Percentiles rank a stretch among this genome's conserved stretches.
Conservation (phyloP, 2,797 vertebrate genomes). For the Cyprinodon diabolis region DNA sequence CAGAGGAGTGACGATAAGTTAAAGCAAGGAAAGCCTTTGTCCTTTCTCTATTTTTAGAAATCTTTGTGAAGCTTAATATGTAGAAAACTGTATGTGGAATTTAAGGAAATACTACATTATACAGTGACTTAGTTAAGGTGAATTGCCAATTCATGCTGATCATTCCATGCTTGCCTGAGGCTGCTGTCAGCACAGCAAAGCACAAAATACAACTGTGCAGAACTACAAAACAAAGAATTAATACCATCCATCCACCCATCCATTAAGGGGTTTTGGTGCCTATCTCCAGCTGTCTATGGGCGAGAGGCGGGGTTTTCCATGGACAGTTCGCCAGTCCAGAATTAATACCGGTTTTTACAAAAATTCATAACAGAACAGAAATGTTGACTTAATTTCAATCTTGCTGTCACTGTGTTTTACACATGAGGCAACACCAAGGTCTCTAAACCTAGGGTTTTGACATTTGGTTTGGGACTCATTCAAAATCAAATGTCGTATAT, state of each 20-base stretch:
- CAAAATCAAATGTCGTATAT: too few species aligned
- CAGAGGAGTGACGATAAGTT: conserved; percentile 29
- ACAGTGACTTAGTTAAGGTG: conserved; percentile 12
- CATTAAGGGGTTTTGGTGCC: too few species aligned
- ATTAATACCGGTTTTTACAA: neutral
- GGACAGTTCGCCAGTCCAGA: too few species aligned
- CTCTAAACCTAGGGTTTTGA: neutral
- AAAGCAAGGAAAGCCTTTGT: neutral
- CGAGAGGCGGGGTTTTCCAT: too few species aligned
- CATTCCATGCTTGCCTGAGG: neutral
- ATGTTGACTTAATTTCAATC: neutral
- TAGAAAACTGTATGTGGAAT: conserved; percentile 7
- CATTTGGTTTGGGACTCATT: neutral
- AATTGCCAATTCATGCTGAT: conserved; percentile 10
- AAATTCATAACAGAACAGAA: neutral
- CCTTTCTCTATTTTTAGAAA: conserved; percentile 20
- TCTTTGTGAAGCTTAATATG: neutral
- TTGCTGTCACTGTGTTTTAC: neutral
- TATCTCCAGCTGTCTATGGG: too few species aligned
- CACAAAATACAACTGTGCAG: conserved; percentile 1
- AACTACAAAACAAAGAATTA: neutral
- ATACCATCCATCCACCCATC: neutral
- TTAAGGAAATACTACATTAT: neutral
- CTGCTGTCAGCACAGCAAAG: conserved; percentile 1
- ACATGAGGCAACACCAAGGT: neutral